Evolutionary conservation across 2,888 invertebrate species (phyloP).

Genomic region (Hololepta plana): DNA sequence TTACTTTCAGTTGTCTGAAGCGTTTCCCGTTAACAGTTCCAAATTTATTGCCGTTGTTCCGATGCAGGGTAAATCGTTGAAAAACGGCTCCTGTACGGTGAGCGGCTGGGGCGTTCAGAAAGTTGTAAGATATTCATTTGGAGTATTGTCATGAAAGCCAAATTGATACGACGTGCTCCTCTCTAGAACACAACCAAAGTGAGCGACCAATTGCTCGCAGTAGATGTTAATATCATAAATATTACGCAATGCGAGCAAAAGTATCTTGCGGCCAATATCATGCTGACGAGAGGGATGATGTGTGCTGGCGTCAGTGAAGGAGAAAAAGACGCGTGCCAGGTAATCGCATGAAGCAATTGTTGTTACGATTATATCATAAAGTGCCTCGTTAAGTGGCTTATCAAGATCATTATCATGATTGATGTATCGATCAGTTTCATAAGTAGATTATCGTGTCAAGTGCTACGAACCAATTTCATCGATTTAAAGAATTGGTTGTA

Average conservation of each 20-base stretch:
- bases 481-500: no score
- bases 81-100: conserved; percentile 11
- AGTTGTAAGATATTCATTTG: conserved; percentile 10
- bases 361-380: no score
- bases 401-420: no score
- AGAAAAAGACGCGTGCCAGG: conserved; percentile 14
- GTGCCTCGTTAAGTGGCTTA: no score
- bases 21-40: conserved; percentile 7
- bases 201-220: conserved; percentile 12
- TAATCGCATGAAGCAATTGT: no score
- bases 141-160: no score
- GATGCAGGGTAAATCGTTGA: conserved; percentile 7
- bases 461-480: no score
- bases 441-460: no score
- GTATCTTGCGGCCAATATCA: conserved; percentile 9
- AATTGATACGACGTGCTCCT: no score
- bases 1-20: conserved; percentile 8
- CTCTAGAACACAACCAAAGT: conserved; percentile 10
- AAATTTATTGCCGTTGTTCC: no score
- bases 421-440: no score
- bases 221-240: conserved; percentile 12
- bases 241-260: conserved; percentile 10
- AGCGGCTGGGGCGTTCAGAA: conserved; percentile 14
- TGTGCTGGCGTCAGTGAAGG: conserved; percentile 13
- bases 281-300: conserved; percentile 11